These are phyloP conservation scores for Drosophila trichaetosa DNA, from an alignment of 2,888 invertebrate species.

Conservation along the genomic window DNA sequence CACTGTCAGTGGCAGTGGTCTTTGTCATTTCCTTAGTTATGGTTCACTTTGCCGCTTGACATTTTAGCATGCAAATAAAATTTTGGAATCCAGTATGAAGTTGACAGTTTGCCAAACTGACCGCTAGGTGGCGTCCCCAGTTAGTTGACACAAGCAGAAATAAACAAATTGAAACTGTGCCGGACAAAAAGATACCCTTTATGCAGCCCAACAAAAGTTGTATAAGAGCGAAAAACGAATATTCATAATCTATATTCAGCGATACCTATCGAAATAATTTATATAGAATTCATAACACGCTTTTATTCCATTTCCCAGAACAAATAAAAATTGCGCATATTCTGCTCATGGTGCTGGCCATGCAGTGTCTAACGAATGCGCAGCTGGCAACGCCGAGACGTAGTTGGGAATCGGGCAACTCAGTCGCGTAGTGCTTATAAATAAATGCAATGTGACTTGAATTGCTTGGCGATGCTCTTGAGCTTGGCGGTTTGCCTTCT, in stretches of 20 bases:
- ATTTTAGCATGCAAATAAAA: slow-evolving; percentile 67
- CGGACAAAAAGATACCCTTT: neutral
- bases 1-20: slow-evolving; percentile 39
- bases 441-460: slow-evolving; percentile 51
- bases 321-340: neutral
- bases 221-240: neutral
- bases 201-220: neutral
- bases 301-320: neutral
- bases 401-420: slow-evolving; percentile 5
- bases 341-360: slow-evolving; percentile 13
- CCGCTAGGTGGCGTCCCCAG: slow-evolving; percentile 46
- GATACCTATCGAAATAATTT: neutral
- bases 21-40: slow-evolving; percentile 49
- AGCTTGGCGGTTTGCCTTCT: slow-evolving; percentile 10
- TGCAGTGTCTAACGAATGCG: neutral
- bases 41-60: slow-evolving; percentile 54
- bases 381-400: slow-evolving; percentile 35
- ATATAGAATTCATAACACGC: neutral
- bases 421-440: slow-evolving; percentile 24
- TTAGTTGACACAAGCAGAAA: slow-evolving; percentile 8
- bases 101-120: slow-evolving; percentile 46
- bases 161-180: neutral
- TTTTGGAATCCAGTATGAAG: slow-evolving; percentile 45
- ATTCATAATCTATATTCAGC: neutral
- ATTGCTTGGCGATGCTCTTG: slow-evolving; percentile 31